Conservation (phyloP, 1,140 invertebrate species). For the Drosophila jambulina region DNA sequence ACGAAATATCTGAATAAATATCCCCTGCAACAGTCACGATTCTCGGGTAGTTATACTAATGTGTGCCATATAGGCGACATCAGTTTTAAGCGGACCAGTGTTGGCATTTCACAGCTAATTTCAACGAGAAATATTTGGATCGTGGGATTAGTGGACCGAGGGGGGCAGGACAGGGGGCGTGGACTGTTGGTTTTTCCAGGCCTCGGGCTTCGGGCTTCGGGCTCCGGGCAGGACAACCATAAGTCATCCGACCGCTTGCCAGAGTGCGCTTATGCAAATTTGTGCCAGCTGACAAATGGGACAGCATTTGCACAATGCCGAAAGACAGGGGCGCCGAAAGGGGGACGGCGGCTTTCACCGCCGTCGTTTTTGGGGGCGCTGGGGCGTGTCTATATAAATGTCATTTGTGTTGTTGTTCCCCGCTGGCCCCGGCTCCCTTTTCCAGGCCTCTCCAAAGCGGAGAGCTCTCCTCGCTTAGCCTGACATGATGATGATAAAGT, state of each 20-base stretch:
- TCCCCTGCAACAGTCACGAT: not conserved
- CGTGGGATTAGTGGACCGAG: constrained; percentile 70
- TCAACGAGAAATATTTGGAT: constrained; percentile 77
- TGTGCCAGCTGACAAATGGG: constrained; percentile 81
- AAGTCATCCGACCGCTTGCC: constrained; percentile 78
- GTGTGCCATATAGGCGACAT: not conserved
- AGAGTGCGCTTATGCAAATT: constrained; percentile 80
- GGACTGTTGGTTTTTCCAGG: constrained; percentile 3
- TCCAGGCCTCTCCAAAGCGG: not conserved
- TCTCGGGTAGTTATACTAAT: not conserved
- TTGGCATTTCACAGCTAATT: constrained; percentile 79
- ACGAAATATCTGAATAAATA: not conserved
- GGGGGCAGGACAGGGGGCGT: too few relatives aligned
- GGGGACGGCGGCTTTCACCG: not conserved
- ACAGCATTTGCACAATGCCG: constrained; percentile 80
- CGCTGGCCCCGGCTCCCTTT: constrained; percentile 20
- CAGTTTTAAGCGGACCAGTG: constrained; percentile 3
- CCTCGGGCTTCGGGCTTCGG: not conserved
- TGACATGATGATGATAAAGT: constrained; percentile 81
- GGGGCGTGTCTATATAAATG: constrained; percentile 79
- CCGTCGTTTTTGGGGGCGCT: constrained; percentile 34
- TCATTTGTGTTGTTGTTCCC: constrained; percentile 64
- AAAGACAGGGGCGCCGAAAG: constrained; percentile 8
- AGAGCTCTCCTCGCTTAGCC: constrained; percentile 56
- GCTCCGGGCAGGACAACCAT: constrained; percentile 58